A percentile compares a stretch with the other conserved stretches of the same genome.
Evolutionary conservation across 2,113 vertebrate species (phyloP).

Genomic region (Protobothrops flavoviridis): DNA sequence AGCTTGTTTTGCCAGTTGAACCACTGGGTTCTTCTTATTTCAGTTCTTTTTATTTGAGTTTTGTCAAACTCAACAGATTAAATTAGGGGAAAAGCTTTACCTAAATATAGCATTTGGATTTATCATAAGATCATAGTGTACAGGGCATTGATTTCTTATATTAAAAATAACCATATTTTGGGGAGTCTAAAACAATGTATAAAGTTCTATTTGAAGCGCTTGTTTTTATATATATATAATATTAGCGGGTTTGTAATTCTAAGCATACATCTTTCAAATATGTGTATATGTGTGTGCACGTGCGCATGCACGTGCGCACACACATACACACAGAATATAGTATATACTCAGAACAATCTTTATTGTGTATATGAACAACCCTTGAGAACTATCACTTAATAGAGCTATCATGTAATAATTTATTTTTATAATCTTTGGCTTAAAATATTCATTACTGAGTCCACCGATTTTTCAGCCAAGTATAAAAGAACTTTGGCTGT

Average conservation of each 20-base stretch:
- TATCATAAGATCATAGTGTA: neutral
- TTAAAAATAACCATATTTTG: neutral
- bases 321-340: neutral
- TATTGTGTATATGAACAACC: neutral
- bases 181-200: neutral
- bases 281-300: accelerated
- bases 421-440: neutral
- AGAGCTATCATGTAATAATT: neutral
- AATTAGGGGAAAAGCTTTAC: neutral
- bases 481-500: neutral
- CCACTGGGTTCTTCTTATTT: neutral
- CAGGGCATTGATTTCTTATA: neutral
- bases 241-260: neutral
- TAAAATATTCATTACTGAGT: neutral
- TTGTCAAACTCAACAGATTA: neutral
- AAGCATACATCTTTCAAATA: neutral
- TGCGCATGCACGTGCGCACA: accelerated
- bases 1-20: neutral
- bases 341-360: neutral
- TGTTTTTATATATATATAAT: neutral
- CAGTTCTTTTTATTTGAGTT: neutral
- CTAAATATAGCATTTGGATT: neutral
- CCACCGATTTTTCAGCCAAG: neutral
- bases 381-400: neutral
- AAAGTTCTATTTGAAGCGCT: neutral